phyloP scores from a whole-genome alignment of 1,140 invertebrate genomes.

The Ruditapes philippinarum region DNA sequence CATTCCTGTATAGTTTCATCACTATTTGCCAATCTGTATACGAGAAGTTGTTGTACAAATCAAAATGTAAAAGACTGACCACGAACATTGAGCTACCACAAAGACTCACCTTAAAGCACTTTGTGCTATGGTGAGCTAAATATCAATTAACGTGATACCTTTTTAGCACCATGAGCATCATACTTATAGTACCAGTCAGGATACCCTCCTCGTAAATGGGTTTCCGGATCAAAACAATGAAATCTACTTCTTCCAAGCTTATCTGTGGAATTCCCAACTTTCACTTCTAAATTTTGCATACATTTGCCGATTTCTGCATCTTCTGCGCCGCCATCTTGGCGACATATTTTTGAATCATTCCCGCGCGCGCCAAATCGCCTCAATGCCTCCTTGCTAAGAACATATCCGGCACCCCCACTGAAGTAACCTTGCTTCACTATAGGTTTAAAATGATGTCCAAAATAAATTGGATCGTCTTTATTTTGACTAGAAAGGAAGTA shows the following conservation, averaged over 20 bases:
- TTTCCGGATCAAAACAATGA: slow-evolving; percentile 92
- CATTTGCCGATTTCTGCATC: slow-evolving; percentile 98
- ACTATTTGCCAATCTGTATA: no score
- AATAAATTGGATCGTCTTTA: slow-evolving; percentile 81
- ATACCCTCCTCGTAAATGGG: slow-evolving; percentile 85
- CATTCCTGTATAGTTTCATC: no score
- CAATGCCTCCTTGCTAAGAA: slow-evolving; percentile 90
- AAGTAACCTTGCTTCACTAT: slow-evolving; percentile 82
- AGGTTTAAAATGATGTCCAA: slow-evolving; percentile 86
- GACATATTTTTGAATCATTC: slow-evolving; percentile 88
- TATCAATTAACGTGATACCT: no score
- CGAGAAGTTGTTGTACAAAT: no score
- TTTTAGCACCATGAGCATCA: slow-evolving; percentile 78
- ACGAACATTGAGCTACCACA: no score
- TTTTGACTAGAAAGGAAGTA: slow-evolving; percentile 77
- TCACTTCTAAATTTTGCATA: slow-evolving; percentile 94
- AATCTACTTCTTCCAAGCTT: slow-evolving; percentile 94
- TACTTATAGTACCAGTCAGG: slow-evolving; percentile 82
- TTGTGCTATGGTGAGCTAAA: no score
- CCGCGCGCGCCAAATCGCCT: slow-evolving; percentile 77
- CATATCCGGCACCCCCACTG: slow-evolving; percentile 91
- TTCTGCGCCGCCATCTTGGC: slow-evolving; percentile 93
- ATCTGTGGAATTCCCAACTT: slow-evolving; percentile 95
- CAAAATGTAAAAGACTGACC: no score
- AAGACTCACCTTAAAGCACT: no score